Conservation (phyloP, 2,797 vertebrate species). For the Gymnocypris eckloni region DNA sequence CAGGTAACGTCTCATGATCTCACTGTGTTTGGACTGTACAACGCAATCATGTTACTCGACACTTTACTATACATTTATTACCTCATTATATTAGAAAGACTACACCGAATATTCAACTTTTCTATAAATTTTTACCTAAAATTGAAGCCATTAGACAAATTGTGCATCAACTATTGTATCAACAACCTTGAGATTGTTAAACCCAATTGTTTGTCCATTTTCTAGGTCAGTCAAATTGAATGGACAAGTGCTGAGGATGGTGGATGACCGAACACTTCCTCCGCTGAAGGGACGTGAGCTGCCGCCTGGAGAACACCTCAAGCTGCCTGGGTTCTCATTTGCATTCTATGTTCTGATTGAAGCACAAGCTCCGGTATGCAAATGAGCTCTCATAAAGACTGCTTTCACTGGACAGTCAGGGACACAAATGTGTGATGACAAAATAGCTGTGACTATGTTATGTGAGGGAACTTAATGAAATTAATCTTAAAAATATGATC, state of each 20-base stretch:
- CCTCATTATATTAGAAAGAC: neutral
- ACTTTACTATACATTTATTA: neutral
- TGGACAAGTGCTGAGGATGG: slow-evolving; percentile 82
- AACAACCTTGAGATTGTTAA: neutral
- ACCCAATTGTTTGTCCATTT: neutral
- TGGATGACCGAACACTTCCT: slow-evolving; percentile 86
- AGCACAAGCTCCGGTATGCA: slow-evolving; percentile 79
- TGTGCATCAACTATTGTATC: neutral
- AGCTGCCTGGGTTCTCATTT: slow-evolving; percentile 86
- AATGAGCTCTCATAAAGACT: slow-evolving; percentile 61
- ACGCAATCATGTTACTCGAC: neutral
- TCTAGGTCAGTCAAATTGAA: slow-evolving; percentile 86
- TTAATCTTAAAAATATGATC: neutral
- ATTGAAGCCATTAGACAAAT: neutral
- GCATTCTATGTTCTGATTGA: slow-evolving; percentile 88
- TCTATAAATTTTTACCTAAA: neutral
- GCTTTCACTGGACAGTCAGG: slow-evolving; percentile 32
- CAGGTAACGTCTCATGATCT: slow-evolving; percentile 73
- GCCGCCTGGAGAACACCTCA: slow-evolving; percentile 70
- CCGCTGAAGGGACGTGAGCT: slow-evolving; percentile 74
- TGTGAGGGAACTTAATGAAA: slow-evolving; percentile 15
- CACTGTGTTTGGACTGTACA: neutral
- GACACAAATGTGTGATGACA: neutral
- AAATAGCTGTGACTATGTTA: neutral
- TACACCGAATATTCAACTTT: neutral